Percentiles rank a stretch among this genome's conserved stretches.
phyloP scores from a whole-genome alignment of 2,113 vertebrate species.

The Brachyistius frenatus region DNA sequence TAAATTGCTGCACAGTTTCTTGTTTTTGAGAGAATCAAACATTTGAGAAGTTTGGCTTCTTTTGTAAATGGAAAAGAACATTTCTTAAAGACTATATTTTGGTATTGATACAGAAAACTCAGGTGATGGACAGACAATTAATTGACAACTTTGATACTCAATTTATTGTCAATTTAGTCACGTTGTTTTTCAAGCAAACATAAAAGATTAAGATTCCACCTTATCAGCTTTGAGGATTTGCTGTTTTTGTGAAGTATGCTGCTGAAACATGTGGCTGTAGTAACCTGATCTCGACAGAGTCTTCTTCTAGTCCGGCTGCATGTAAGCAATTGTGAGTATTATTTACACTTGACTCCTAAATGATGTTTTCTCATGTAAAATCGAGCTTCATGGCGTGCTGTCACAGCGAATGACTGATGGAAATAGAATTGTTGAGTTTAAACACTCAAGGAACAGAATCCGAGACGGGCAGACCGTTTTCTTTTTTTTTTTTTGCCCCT shows the following conservation, averaged over 20 bases:
- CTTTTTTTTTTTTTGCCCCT: neutral
- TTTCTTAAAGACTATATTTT: neutral
- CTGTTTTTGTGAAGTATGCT: constrained; percentile 10
- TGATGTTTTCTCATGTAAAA: constrained; percentile 14
- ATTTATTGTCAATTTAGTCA: too few species aligned
- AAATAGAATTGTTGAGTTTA: constrained; percentile 47
- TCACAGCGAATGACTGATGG: neutral
- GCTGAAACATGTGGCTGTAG: constrained; percentile 12
- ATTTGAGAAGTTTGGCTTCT: neutral
- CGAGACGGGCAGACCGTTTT: neutral
- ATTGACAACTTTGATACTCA: too few species aligned
- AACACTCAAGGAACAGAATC: constrained; percentile 8
- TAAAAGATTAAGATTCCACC: too few species aligned
- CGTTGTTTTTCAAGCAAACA: too few species aligned
- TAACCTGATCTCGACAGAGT: constrained; percentile 29
- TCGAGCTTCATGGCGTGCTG: neutral
- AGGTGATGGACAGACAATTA: too few species aligned
- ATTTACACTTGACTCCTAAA: constrained; percentile 17
- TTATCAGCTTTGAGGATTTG: too few species aligned
- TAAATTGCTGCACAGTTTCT: too few species aligned
- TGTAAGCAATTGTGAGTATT: neutral
- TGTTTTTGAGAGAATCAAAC: too few species aligned
- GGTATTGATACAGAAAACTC: too few species aligned
- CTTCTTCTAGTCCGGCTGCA: constrained; percentile 16
- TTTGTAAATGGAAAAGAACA: neutral